Evolutionary conservation across 2,113 vertebrate genomes (phyloP).

Genomic region (Girardinichthys multiradiatus): DNA sequence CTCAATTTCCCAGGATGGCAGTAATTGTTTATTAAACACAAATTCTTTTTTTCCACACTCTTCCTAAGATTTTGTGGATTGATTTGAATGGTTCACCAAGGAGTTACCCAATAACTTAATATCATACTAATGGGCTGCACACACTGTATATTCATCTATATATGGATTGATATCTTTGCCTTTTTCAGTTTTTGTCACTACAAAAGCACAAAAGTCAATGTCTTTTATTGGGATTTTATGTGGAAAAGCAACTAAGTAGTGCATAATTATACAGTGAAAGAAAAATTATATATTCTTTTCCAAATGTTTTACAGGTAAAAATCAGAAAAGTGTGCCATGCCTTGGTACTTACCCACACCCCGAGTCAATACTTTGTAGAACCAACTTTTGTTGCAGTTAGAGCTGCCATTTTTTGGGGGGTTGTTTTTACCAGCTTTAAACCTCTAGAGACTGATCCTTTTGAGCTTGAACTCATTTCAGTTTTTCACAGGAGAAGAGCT

Average conservation of each 20-base stretch:
- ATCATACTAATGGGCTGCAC: conserved; percentile 34
- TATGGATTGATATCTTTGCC: background rate
- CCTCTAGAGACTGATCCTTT: background rate
- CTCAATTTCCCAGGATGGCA: conserved; percentile 62
- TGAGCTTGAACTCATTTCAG: too few species aligned
- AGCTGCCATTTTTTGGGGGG: background rate
- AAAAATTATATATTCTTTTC: too few species aligned
- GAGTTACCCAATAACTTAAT: conserved; percentile 53
- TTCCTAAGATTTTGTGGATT: conserved; percentile 55
- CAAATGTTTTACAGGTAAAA: too few species aligned
- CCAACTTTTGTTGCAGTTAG: too few species aligned
- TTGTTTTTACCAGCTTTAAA: background rate
- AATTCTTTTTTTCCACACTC: conserved; percentile 54
- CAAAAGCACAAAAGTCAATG: background rate
- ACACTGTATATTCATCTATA: background rate
- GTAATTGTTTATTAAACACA: conserved; percentile 70
- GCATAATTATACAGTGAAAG: too few species aligned
- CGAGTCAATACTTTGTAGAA: too few species aligned
- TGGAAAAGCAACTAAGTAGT: background rate
- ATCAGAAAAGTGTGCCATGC: too few species aligned
- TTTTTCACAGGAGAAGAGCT: background rate
- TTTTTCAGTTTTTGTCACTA: background rate
- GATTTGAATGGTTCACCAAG: conserved; percentile 64
- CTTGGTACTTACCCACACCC: background rate
- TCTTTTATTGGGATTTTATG: background rate